Base-by-base conservation (phyloP, 2,113 vertebrate genomes). In the Odontophorus gujanensis region DNA sequence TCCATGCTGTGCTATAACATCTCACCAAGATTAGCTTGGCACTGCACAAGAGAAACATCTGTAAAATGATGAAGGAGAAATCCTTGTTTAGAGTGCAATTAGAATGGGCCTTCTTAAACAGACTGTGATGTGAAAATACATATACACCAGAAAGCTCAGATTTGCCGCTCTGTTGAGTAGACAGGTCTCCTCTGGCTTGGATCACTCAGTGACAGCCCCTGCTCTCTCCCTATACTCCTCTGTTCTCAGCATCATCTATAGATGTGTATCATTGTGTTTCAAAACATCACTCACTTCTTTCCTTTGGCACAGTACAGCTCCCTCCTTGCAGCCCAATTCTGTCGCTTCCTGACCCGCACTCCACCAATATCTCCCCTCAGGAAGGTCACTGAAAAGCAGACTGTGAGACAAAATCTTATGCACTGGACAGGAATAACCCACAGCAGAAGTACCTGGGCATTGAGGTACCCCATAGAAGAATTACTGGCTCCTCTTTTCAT, bases 21-120 rank as follows among this genome's bases (percentile, higher is more conserved):
- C 95, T 96, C 95, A 95, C 75, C 69, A 94, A 87, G 71, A 89
- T 90, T 92, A 88, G 94, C 85, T 95, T 95, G 95, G 96, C 91
- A 96, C 79, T 59, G 63, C 50, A 14, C 81, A 89, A 84, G 2
- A 91, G 93, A 94, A 95, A 87, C 92, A 95, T 92, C 93, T 96
- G 91, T 95, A 92, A 92, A 95, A 96, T 26, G 62, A 87, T 89
- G 79, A 72, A 91, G 87, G 85, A 93, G 93, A 97, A 97, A 96
- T 95, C 91, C 87, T 93, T 92, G 95, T 97, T 97, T 97, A 96
- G 97, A 97, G 86, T 96, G 96, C 93, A 96, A 97, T 98, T 97
- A 98, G 95, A 97, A 97, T 88, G 92, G 95, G 96, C 97, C 97
- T 97, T 95, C 96, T 97, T 97, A 97, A 97, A 97, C 95, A 97